Conservation (phyloP, 64 coral and sea anemone genomes). For the Stichodactyla mertensii region DNA sequence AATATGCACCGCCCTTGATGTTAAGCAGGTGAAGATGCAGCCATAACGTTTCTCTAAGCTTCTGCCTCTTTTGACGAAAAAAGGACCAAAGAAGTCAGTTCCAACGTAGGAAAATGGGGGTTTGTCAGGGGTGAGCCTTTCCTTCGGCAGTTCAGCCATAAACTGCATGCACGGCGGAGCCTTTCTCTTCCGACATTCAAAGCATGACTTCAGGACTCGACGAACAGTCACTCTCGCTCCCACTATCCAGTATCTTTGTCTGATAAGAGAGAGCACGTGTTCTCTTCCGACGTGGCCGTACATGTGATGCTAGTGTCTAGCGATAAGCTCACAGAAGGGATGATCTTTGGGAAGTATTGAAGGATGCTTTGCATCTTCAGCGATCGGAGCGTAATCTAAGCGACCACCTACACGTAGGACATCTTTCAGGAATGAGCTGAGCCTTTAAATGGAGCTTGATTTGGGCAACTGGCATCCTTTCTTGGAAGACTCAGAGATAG, state of each 20-base stretch:
- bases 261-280: conserved; percentile 5
- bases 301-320: conserved; percentile 31
- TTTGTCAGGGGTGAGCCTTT: neutral
- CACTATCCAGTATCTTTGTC: conserved; percentile 34
- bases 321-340: conserved; percentile 25
- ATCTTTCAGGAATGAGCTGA: too few species aligned
- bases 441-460: too few species aligned
- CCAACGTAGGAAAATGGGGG: conserved; percentile 31
- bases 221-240: neutral
- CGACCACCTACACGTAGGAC: too few species aligned
- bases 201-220: neutral
- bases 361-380: too few species aligned
- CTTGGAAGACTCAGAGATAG: too few species aligned
- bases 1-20: neutral
- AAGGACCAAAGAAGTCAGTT: conserved; percentile 40
- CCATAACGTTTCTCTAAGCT: conserved; percentile 34
- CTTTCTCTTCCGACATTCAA: conserved; percentile 8
- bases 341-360: too few species aligned
- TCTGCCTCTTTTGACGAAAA: conserved; percentile 4
- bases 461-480: too few species aligned
- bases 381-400: too few species aligned
- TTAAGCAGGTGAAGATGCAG: conserved; percentile 37
- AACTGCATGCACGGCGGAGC: neutral
- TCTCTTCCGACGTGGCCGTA: conserved; percentile 31
- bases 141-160: conserved; percentile 24